Percentiles rank a stretch among this genome's conserved stretches.
phyloP scores from a whole-genome alignment of 2,888 invertebrate species.

The Aromia moschata region DNA sequence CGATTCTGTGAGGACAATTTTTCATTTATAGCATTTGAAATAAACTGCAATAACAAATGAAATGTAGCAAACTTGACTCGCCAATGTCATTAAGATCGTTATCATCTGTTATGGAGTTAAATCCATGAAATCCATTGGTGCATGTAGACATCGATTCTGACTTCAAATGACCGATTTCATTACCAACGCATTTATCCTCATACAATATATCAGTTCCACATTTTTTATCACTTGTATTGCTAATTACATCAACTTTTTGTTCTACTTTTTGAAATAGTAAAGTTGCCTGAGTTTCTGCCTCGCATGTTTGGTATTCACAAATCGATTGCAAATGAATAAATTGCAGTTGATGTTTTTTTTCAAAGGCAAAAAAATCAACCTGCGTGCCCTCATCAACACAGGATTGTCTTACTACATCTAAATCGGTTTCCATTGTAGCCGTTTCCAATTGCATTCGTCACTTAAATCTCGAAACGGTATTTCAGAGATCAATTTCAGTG shows the following conservation, averaged over 20 bases:
- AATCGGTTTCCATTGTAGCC: background rate
- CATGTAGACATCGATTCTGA: background rate
- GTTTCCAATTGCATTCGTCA: no score
- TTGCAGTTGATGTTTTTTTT: no score
- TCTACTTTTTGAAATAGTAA: background rate
- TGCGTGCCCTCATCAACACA: background rate
- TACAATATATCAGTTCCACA: background rate
- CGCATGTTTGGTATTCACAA: background rate
- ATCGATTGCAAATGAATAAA: background rate
- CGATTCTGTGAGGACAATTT: no score
- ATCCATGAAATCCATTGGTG: background rate
- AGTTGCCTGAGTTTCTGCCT: background rate
- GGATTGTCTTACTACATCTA: background rate
- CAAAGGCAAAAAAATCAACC: no score
- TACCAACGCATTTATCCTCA: no score
- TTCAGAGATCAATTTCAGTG: background rate
- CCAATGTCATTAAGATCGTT: background rate
- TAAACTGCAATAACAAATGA: background rate
- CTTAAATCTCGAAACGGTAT: background rate
- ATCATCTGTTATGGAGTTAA: background rate
- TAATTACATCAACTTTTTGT: background rate
- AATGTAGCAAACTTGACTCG: background rate
- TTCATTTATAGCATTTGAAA: no score
- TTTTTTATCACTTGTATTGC: background rate
- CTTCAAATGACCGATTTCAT: no score